Conservation (phyloP, 2,113 vertebrate species). For the Lonchura striata region DNA sequence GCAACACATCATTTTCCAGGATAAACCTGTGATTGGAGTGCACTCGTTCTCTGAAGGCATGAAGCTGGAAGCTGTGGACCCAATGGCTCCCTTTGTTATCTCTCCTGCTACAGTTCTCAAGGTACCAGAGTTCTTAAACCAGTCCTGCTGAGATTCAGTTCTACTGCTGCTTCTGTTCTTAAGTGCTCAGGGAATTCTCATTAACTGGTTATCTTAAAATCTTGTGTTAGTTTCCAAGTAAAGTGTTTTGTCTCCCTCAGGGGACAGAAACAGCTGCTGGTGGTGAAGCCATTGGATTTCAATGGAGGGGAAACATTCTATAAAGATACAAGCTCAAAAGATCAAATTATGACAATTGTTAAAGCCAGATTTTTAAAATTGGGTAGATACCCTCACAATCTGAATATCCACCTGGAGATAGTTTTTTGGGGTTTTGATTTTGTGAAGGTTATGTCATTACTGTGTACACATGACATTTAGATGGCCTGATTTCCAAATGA, state of each 20-base stretch:
- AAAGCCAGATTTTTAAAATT: not conserved
- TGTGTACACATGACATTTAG: not conserved
- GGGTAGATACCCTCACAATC: not conserved
- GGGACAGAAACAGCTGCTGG: not conserved
- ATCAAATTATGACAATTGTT: not conserved
- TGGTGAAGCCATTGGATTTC: not conserved
- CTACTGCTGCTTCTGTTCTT: not conserved
- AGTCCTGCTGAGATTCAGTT: not conserved
- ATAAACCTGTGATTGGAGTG: constrained; percentile 80
- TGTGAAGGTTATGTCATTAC: not conserved
- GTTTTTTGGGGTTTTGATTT: not conserved
- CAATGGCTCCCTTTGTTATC: constrained; percentile 87
- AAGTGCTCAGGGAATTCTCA: not conserved
- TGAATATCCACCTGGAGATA: not conserved
- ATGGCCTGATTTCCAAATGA: not conserved
- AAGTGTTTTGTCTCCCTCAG: not conserved
- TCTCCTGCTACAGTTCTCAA: constrained; percentile 91
- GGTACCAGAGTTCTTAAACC: constrained; percentile 72
- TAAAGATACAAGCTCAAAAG: not conserved
- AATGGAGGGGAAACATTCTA: not conserved
- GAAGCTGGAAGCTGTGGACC: constrained; percentile 95
- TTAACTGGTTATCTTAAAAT: not conserved
- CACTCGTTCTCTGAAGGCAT: constrained; percentile 91
- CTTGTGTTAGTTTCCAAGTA: not conserved
- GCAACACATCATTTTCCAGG: constrained; percentile 73